Base-by-base conservation (phyloP, 2,888 invertebrate species). In the Leptinotarsa tumamoca region DNA sequence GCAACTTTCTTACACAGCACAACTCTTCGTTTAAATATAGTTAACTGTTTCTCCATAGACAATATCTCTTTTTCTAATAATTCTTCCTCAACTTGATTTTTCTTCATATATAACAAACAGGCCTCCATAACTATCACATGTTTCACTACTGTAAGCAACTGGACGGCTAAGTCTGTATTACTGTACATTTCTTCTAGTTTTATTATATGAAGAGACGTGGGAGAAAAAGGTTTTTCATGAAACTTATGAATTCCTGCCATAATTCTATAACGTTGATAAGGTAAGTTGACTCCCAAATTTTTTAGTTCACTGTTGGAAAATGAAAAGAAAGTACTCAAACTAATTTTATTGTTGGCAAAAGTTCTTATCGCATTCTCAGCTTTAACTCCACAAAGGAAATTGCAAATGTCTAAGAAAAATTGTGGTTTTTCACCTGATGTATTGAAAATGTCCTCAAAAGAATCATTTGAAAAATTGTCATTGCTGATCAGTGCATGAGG, bases 371-470 rank as follows among this genome's bases (percentile, higher is more conserved):
- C 87, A 52, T 87, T 86, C 80, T 92, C 91, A 82, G 92, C 90
- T 76, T 90, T 90, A 90, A 92, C 92, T 3, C 92, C 92, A 80
- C 90, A 90, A 0, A 94, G 86, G 2, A 93, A 89, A 73, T 89
- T 87, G 7, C 87, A 88, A 76, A 93, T 89, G 86, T 93, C 92
- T 58, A 84, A 82, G 5, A 85, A 83, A 83, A 92, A 92, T 68
- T 84, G 85, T 33, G 90, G 90, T 71, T 92, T 91, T 75, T 82
- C 81, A 18, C 77, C 75, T 61, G 81, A 71, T 43, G 68, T 66
- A 27, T 56, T 66, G 73, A 82, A 81, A 58, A 74, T 72, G n/a
- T 83, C 80, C 67, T 84, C 84, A 78, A 84, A 86, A 61, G 80
- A 80, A 27, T 79, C 49, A 63, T 75, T 68, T 27, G 66, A 66